Evolutionary conservation across 2,797 vertebrate species (phyloP).

Genomic region (Pseudopleuronectes americanus): DNA sequence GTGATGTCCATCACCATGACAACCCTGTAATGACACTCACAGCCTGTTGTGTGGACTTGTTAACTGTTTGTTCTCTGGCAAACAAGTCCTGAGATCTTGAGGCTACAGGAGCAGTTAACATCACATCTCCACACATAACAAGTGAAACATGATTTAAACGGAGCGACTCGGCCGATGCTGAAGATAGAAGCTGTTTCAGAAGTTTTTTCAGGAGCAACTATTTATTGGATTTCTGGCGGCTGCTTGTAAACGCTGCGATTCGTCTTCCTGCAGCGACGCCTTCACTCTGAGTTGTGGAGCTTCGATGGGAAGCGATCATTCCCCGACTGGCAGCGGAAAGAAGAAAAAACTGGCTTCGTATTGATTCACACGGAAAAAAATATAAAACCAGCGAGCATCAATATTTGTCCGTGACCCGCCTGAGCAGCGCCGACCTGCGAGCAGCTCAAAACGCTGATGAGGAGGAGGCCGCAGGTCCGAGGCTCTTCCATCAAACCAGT

Average conservation of each 20-base stretch:
- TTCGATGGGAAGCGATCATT: conserved; percentile 14
- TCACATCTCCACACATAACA: too few species aligned
- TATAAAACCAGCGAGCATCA: conserved; percentile 31
- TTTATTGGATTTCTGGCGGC: not conserved
- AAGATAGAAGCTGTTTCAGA: not conserved
- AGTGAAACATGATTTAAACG: too few species aligned
- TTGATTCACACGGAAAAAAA: conserved; percentile 39
- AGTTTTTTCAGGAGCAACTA: not conserved
- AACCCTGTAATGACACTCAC: too few species aligned
- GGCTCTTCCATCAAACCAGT: conserved; percentile 22
- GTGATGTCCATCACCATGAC: too few species aligned
- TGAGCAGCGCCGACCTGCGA: conserved; percentile 2
- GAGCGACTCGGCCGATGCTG: too few species aligned
- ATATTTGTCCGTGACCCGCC: conserved; percentile 27
- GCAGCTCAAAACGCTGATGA: conserved; percentile 25
- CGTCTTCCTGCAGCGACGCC: not conserved
- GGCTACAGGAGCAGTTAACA: too few species aligned
- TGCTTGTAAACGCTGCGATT: not conserved
- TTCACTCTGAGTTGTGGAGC: conserved; percentile 14
- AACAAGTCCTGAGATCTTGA: too few species aligned
- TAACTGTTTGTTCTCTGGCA: too few species aligned
- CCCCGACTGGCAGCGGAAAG: not conserved
- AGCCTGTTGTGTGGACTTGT: too few species aligned
- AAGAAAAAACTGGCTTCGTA: conserved; percentile 23
- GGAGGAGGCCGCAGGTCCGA: not conserved